Base-by-base conservation (phyloP, 2,113 vertebrate genomes). In the Atherinomorus stipes region DNA sequence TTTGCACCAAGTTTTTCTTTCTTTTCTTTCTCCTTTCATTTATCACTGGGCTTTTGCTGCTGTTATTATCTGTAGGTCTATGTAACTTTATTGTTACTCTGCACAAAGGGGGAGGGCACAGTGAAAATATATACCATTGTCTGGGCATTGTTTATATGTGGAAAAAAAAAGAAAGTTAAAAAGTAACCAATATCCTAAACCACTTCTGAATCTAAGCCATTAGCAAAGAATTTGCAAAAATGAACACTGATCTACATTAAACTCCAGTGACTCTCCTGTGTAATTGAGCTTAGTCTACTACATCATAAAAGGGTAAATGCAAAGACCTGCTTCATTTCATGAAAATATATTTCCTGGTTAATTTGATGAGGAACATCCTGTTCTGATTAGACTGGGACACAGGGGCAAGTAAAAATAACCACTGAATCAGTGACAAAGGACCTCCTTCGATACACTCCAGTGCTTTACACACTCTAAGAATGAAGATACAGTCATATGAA, bases 301-400 rank as follows among this genome's bases (percentile, higher is more conserved):
- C 58, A 72, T 81, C 38, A 73, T 56, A 65, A 45, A 44, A 57
- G 37, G 37, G n/a, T 75, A 50, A 38, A 78, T n/a, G 47, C 77
- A 64, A 53, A 65, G 64, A 85, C 65, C 58, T 58, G 70, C 57
- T 71, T 85, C 60, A 71, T 86, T 80, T 70, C 63, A 62, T 74
- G 70, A 64, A 87, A 85, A 85, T 76, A 85, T 69, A 86, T 82
- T 81, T 85, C 83, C 74, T 86, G 84, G 70, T 88, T 87, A 85
- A 90, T 86, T 82, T 87, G 89, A 90, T 75, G 84, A 85, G 84
- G 81, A 92, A 90, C 85, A 78, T 80, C 88, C 73, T 87, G 90
- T 89, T 93, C 90, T 90, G 92, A 93, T 94, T 93, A 91, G 81
- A 88, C 84, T 53, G 59, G 76, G 89, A 86, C 89, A 71, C 16